A percentile compares a stretch with the other conserved stretches of the same genome.
Evolutionary conservation across 2,888 invertebrate genomes (phyloP).

Genomic region (Chouioia cunea): DNA sequence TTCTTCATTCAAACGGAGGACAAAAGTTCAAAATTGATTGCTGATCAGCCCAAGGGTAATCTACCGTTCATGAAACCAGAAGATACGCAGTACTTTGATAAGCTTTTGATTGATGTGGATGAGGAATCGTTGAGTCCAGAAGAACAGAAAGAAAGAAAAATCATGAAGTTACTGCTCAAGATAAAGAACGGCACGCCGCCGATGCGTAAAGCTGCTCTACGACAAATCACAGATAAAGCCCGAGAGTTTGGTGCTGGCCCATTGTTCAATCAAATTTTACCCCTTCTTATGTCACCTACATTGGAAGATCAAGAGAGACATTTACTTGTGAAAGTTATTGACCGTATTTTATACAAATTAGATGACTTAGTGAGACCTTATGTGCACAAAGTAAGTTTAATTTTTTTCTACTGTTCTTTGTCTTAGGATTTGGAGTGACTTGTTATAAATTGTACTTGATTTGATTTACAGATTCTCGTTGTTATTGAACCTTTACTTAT

Average conservation of each 20-base stretch:
- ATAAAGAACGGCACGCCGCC: constrained; percentile 99
- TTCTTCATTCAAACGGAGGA: constrained; percentile 96
- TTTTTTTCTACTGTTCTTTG: background rate
- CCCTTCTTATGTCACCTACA: constrained; percentile 99
- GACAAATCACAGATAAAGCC: constrained; percentile 99
- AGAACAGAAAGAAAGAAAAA: constrained; percentile 98
- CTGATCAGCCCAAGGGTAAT: constrained; percentile 98
- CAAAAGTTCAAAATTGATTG: constrained; percentile 87
- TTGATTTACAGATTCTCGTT: constrained; percentile 82
- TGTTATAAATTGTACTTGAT: background rate
- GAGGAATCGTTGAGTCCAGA: constrained; percentile 95
- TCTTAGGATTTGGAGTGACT: too few species aligned
- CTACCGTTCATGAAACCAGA: constrained; percentile 99
- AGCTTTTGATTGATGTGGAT: constrained; percentile 96
- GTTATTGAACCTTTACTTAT: constrained; percentile 98
- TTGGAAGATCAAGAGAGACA: constrained; percentile 99
- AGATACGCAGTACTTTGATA: constrained; percentile 98
- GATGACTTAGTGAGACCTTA: constrained; percentile 99
- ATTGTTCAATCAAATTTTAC: constrained; percentile 98
- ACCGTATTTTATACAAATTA: constrained; percentile 96
- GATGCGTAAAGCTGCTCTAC: constrained; percentile 96
- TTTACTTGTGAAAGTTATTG: constrained; percentile 98
- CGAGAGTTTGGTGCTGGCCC: constrained; percentile 98
- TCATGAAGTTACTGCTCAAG: constrained; percentile 97
- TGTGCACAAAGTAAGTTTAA: constrained; percentile 86